Percentiles rank a stretch among this genome's conserved stretches.
phyloP scores from a whole-genome alignment of 2,113 vertebrate genomes.

The Equus quagga region DNA sequence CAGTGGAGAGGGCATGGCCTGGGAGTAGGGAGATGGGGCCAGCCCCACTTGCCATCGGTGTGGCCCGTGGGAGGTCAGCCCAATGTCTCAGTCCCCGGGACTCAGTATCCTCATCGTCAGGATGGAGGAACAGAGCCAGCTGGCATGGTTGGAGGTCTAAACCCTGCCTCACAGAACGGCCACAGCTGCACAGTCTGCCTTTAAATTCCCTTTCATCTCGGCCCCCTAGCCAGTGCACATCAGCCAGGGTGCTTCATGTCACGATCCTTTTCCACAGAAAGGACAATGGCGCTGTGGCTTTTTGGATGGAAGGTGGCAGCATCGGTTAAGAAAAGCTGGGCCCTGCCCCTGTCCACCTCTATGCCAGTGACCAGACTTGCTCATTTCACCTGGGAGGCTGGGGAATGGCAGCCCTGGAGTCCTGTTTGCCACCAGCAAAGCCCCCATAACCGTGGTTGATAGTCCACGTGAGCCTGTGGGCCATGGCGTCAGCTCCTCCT shows the following conservation, averaged over 20 bases:
- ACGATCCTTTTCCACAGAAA: no score
- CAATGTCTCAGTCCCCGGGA: not conserved
- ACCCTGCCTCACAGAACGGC: no score
- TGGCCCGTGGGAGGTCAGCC: not conserved
- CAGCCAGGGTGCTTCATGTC: not conserved
- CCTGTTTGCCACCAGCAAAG: no score
- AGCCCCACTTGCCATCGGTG: not conserved
- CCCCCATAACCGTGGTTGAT: no score
- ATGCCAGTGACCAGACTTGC: rapidly evolving
- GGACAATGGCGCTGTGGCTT: not conserved
- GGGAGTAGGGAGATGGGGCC: not conserved
- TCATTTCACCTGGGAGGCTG: rapidly evolving
- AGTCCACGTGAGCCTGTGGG: not conserved
- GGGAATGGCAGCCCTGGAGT: not conserved
- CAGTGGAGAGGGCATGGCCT: not conserved
- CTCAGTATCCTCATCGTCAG: not conserved
- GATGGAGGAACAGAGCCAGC: not conserved
- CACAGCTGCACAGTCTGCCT: not conserved
- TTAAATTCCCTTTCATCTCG: no score
- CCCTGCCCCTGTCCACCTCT: not conserved
- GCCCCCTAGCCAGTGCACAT: rapidly evolving
- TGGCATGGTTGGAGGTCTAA: not conserved
- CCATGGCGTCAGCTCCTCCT: not conserved
- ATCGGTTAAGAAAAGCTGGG: not conserved
- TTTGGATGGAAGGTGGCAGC: not conserved